These are phyloP conservation scores for Archegozetes longisetosus DNA, from an alignment of 1,140 invertebrate species.

Conservation along the genomic window DNA sequence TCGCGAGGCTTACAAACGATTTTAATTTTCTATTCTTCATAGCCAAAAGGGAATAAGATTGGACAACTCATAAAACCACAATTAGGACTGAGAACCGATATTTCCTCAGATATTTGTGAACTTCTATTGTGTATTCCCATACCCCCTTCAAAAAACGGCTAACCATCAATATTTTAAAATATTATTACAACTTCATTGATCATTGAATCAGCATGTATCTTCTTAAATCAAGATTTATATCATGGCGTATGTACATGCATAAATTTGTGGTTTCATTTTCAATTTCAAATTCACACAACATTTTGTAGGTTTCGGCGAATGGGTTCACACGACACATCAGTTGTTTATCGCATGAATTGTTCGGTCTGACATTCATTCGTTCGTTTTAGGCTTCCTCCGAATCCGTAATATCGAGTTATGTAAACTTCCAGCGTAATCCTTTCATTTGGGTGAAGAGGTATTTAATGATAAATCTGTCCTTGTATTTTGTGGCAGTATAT, in stretches of 20 bases:
- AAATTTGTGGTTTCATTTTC: neutral
- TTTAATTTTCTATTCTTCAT: conserved; percentile 12
- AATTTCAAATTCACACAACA: neutral
- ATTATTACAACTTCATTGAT: neutral
- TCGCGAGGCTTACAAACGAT: neutral
- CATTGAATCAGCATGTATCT: neutral
- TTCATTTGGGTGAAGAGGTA: conserved; percentile 26
- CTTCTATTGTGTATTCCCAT: neutral
- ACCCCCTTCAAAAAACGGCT: neutral
- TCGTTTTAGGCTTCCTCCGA: neutral
- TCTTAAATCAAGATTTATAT: neutral
- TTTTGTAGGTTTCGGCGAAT: neutral
- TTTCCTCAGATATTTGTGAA: neutral
- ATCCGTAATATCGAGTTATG: conserved; percentile 29
- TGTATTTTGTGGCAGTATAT: conserved; percentile 32
- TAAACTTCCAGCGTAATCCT: conserved; percentile 27
- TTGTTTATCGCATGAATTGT: neutral
- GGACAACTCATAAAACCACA: conserved; percentile 19
- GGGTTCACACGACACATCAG: neutral
- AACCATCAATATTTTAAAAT: neutral
- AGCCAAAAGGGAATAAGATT: conserved; percentile 17
- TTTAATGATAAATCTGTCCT: conserved; percentile 33
- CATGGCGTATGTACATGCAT: neutral
- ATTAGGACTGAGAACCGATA: neutral
- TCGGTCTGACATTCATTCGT: neutral